phyloP scores from a whole-genome alignment of 2,113 vertebrate species.

The Henicopernis longicauda region DNA sequence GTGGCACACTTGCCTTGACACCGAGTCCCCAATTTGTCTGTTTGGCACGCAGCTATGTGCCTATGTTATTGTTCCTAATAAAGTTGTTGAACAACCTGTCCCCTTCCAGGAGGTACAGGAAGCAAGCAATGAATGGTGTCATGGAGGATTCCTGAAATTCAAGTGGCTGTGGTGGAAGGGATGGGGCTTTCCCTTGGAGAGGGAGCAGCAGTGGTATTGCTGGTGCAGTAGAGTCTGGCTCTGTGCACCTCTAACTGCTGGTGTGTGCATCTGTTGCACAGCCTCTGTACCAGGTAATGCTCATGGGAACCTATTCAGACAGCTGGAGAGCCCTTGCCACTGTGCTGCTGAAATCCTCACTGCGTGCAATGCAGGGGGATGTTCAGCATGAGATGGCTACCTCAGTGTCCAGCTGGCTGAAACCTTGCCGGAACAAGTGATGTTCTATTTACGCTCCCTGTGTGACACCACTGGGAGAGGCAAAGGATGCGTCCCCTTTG shows the following conservation, averaged over 20 bases:
- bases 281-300: too few relatives aligned
- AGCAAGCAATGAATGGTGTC: background rate
- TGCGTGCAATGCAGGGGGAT: fast-evolving
- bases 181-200: background rate
- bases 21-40: background rate
- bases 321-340: background rate
- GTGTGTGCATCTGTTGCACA: background rate
- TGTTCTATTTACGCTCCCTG: fast-evolving
- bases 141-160: background rate
- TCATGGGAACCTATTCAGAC: too few relatives aligned
- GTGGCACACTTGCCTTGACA: background rate
- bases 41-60: background rate
- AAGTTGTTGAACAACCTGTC: background rate
- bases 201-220: background rate
- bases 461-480: background rate
- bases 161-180: background rate
- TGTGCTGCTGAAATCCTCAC: background rate
- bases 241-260: background rate
- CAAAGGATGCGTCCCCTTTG: background rate
- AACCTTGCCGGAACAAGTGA: background rate
- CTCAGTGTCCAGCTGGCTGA: background rate
- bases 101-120: background rate
- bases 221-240: background rate
- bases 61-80: background rate
- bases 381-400: background rate